Percentiles rank a stretch among this genome's conserved stretches.
Evolutionary conservation across 1,140 invertebrate species (phyloP).

Genomic region (Luehdorfia chinensis): DNA sequence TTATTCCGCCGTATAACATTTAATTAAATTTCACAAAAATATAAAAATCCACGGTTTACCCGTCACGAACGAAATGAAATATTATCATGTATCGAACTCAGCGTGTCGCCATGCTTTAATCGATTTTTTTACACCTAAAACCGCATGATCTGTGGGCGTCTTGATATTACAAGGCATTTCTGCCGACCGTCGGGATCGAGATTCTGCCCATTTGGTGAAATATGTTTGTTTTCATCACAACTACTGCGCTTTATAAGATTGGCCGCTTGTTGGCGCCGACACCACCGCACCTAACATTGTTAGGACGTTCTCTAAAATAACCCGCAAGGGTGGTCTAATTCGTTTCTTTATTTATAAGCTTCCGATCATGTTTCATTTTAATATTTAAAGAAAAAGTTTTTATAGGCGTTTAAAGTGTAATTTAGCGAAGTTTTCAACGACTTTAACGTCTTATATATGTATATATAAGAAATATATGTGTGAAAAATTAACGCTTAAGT

Average conservation of each 20-base stretch:
- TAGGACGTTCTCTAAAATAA: constrained; percentile 50
- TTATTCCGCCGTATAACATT: constrained; percentile 55
- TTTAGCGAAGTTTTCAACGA: too few relatives aligned
- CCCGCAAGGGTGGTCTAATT: constrained; percentile 49
- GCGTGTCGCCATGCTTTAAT: constrained; percentile 71
- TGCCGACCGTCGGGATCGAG: constrained; percentile 46
- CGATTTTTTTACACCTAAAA: constrained; percentile 77
- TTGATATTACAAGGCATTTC: constrained; percentile 65
- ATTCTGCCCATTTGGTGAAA: constrained; percentile 58
- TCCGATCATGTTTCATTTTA: not conserved
- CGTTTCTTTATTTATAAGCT: constrained; percentile 6
- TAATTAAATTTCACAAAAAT: constrained; percentile 72
- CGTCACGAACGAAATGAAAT: constrained; percentile 61
- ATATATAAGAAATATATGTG: too few relatives aligned
- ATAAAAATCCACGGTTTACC: constrained; percentile 55
- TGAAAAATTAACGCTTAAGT: too few relatives aligned
- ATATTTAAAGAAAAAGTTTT: too few relatives aligned
- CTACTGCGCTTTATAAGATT: constrained; percentile 46
- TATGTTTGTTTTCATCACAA: constrained; percentile 69
- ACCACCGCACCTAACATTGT: constrained; percentile 29
- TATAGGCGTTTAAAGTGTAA: too few relatives aligned
- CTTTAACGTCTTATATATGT: too few relatives aligned
- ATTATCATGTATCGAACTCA: constrained; percentile 71
- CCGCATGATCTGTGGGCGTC: constrained; percentile 68
- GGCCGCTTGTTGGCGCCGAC: constrained; percentile 30